These are phyloP conservation scores for Plotosus lineatus DNA, from an alignment of 2,113 vertebrate species.

Conservation along the genomic window DNA sequence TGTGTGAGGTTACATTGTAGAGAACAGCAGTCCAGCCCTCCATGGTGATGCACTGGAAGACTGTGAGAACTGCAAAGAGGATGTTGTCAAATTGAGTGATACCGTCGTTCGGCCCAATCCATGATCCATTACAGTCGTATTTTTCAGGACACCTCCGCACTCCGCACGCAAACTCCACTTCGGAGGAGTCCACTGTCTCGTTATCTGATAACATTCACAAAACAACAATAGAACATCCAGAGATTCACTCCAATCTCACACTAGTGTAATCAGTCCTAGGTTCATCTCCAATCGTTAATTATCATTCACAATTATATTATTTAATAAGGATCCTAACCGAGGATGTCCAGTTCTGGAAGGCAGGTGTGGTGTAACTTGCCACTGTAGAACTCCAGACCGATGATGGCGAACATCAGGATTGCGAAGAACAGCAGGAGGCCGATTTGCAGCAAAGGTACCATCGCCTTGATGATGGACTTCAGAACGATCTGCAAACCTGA, in stretches of 20 bases:
- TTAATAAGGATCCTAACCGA: slow-evolving; percentile 57
- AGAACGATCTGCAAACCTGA: slow-evolving; percentile 79
- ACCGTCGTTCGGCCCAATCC: slow-evolving; percentile 95
- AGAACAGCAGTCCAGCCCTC: slow-evolving; percentile 98
- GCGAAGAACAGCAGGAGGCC: slow-evolving; percentile 80
- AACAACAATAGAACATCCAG: not conserved
- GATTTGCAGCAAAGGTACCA: slow-evolving; percentile 81
- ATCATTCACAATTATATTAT: not conserved
- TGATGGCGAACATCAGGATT: slow-evolving; percentile 82
- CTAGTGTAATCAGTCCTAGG: too few relatives aligned
- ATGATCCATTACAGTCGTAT: slow-evolving; percentile 86
- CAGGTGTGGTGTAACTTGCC: slow-evolving; percentile 81
- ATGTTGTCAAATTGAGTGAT: slow-evolving; percentile 99
- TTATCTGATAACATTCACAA: slow-evolving; percentile 70
- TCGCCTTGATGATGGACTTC: slow-evolving; percentile 83
- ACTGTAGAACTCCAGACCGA: slow-evolving; percentile 81
- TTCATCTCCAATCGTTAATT: not conserved
- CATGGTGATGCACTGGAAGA: slow-evolving; percentile 99
- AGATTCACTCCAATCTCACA: not conserved
- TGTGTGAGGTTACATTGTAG: slow-evolving; percentile 75
- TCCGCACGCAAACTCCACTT: slow-evolving; percentile 78
- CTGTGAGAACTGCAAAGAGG: slow-evolving; percentile 96
- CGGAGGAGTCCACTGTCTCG: slow-evolving; percentile 85
- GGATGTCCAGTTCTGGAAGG: slow-evolving; percentile 63
- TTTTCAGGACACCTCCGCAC: slow-evolving; percentile 73